These are phyloP conservation scores for Torymus auratus DNA, from an alignment of 2,888 invertebrate species.

Conservation along the genomic window DNA sequence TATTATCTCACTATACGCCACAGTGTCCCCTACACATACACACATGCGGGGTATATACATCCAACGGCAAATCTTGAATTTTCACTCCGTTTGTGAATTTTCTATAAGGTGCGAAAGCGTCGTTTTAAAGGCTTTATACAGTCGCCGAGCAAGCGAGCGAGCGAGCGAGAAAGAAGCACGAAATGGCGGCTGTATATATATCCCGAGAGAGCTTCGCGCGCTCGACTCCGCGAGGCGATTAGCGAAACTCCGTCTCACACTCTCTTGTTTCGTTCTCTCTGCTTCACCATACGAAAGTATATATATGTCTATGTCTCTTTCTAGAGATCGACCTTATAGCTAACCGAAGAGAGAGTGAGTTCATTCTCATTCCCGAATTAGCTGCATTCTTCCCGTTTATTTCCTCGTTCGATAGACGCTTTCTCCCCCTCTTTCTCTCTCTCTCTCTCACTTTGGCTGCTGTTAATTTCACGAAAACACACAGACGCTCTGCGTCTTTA, in stretches of 20 bases:
- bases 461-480: conserved; percentile 14
- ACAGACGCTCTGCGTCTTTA: conserved; percentile 40
- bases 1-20: too few relatives aligned
- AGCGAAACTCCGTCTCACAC: conserved; percentile 8
- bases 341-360: too few relatives aligned
- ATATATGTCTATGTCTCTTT: too few relatives aligned
- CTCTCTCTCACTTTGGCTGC: conserved; percentile 26
- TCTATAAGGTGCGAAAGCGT: too few relatives aligned
- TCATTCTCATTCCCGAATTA: conserved; percentile 1
- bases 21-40: too few relatives aligned
- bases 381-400: neutral
- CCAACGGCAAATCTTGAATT: too few relatives aligned
- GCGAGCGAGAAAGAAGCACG: conserved; percentile 56
- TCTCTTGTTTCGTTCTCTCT: neutral
- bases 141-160: neutral
- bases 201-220: neutral
- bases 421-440: neutral
- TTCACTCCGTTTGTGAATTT: too few relatives aligned
- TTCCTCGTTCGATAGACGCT: neutral
- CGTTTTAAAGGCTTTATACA: too few relatives aligned
- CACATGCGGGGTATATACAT: too few relatives aligned
- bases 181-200: conserved; percentile 53
- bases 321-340: too few relatives aligned
- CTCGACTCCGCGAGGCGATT: conserved; percentile 1
- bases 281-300: neutral